Percentiles rank a stretch among this genome's conserved stretches.
Evolutionary conservation across 2,113 vertebrate genomes (phyloP).

Genomic region (Sitta europaea): DNA sequence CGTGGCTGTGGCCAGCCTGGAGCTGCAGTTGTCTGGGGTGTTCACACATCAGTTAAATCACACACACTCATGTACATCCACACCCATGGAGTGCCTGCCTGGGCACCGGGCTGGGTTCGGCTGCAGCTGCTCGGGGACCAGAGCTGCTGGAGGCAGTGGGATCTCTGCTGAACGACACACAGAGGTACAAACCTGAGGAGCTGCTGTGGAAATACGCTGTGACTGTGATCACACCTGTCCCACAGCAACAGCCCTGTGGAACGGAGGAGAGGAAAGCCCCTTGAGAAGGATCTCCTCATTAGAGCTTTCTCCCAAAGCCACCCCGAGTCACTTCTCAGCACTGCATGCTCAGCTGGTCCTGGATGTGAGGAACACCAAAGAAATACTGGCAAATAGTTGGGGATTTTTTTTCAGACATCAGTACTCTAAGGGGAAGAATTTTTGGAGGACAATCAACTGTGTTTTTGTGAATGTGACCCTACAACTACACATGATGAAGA

Average conservation of each 20-base stretch:
- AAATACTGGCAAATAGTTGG: not conserved
- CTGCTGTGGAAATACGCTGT: not conserved
- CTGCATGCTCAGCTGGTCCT: not conserved
- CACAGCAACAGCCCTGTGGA: not conserved
- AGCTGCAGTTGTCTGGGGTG: not conserved
- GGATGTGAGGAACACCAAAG: not conserved
- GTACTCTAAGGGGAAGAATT: not conserved
- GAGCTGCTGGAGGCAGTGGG: not conserved
- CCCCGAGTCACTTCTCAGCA: not conserved
- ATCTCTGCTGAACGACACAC: not conserved
- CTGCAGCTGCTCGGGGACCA: not conserved
- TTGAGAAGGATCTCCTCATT: not conserved
- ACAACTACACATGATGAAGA: not conserved
- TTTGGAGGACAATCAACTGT: not conserved
- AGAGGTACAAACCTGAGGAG: not conserved
- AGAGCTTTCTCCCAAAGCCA: not conserved
- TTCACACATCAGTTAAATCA: not conserved
- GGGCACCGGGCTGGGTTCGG: not conserved
- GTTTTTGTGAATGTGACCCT: not conserved
- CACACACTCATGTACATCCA: not conserved
- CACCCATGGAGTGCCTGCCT: not conserved
- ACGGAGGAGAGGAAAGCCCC: not conserved
- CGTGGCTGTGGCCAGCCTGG: not conserved
- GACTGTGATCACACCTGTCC: not conserved
- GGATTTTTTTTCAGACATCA: not conserved